Conservation (phyloP, 2,113 vertebrate species). For the Cyphomyrus discorhynchus region DNA sequence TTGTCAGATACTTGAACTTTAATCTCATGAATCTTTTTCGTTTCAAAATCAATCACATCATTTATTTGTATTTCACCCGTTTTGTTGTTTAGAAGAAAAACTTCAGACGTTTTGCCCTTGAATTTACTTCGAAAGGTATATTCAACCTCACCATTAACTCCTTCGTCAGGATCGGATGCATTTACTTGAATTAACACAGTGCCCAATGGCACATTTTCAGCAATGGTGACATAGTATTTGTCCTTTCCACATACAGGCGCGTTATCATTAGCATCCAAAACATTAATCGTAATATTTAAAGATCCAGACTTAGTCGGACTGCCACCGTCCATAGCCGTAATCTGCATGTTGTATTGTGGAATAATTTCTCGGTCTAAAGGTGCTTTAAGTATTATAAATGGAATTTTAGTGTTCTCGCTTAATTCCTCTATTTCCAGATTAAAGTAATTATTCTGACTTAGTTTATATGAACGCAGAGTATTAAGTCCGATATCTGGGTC, state of each 20-base stretch:
- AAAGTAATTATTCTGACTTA: background rate
- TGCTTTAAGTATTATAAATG: background rate
- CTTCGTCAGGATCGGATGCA: slow-evolving; percentile 32
- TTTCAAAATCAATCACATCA: background rate
- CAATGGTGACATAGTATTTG: slow-evolving; percentile 18
- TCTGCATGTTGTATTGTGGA: background rate
- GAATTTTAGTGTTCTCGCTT: background rate
- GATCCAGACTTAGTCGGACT: background rate
- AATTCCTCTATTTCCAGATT: background rate
- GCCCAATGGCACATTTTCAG: slow-evolving; percentile 23
- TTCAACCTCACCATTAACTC: slow-evolving; percentile 27
- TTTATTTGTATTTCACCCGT: background rate
- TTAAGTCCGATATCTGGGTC: background rate
- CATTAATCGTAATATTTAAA: background rate
- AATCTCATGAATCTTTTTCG: background rate
- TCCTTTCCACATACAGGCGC: background rate
- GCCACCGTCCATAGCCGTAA: background rate
- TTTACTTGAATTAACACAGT: slow-evolving; percentile 23
- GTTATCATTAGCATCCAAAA: background rate
- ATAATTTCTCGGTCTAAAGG: background rate
- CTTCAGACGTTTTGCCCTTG: background rate
- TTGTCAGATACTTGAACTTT: background rate
- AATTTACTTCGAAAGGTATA: slow-evolving; percentile 25
- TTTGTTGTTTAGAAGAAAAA: background rate
- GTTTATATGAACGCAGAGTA: background rate